Conservation (phyloP, 2,888 invertebrate species). For the Sarcophaga variegata region DNA sequence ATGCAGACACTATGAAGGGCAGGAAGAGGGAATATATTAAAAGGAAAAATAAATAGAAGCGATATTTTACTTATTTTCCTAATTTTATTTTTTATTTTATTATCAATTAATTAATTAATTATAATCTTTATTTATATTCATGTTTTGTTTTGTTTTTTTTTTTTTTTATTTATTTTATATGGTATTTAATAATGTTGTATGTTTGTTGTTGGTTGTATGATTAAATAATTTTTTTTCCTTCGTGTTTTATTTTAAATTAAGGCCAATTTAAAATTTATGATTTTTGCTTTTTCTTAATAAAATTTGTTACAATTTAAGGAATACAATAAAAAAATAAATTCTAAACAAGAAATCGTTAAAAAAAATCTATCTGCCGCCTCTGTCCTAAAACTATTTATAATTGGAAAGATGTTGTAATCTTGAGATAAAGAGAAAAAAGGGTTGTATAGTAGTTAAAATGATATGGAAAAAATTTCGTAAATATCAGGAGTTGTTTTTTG, state of each 20-base stretch:
- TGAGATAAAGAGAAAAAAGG: too few species aligned
- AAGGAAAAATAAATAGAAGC: not conserved
- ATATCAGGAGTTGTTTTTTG: too few species aligned
- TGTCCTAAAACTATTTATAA: not conserved
- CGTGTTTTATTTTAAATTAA: slow-evolving; percentile 50
- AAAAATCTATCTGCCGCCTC: not conserved
- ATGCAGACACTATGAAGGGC: too few species aligned
- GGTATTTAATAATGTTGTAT: slow-evolving; percentile 54
- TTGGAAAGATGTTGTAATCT: too few species aligned
- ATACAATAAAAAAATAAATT: not conserved
- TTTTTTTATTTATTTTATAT: slow-evolving; percentile 50
- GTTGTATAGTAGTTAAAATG: not conserved
- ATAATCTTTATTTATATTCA: not conserved
- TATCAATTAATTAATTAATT: too few species aligned
- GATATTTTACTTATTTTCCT: not conserved
- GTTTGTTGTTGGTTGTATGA: slow-evolving; percentile 36
- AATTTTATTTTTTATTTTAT: slow-evolving; percentile 11
- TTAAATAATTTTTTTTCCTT: slow-evolving; percentile 2
- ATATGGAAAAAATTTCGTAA: slow-evolving; percentile 11
- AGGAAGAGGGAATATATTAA: not conserved
- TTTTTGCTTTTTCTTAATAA: slow-evolving; percentile 12
- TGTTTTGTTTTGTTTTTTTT: slow-evolving; percentile 7
- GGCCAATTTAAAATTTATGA: slow-evolving; percentile 60
- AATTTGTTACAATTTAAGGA: slow-evolving; percentile 15
- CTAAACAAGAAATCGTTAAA: too few species aligned